These are phyloP conservation scores for Crax fasciolata DNA, from an alignment of 2,797 vertebrate species.

Conservation along the genomic window DNA sequence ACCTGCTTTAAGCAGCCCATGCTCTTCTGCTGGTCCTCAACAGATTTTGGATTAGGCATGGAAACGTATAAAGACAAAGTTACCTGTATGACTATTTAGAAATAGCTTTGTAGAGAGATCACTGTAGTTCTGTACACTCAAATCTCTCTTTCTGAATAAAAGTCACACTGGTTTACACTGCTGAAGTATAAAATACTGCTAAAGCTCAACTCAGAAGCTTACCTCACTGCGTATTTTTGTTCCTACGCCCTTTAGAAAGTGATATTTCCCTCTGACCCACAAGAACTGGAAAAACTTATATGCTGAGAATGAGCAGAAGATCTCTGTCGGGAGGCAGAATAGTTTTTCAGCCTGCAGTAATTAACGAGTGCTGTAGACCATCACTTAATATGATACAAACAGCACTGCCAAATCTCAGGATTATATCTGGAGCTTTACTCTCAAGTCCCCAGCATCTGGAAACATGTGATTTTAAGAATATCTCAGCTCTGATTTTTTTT, in stretches of 20 bases:
- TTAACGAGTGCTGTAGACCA: constrained; percentile 67
- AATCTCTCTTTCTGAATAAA: not conserved
- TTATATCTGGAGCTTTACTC: constrained; percentile 67
- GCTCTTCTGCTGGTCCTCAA: not conserved
- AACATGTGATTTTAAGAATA: constrained; percentile 52
- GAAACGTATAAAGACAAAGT: not conserved
- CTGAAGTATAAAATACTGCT: not conserved
- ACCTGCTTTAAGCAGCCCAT: not conserved
- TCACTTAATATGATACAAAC: constrained; percentile 61
- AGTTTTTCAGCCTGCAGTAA: constrained; percentile 42
- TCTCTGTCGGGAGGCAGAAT: not conserved
- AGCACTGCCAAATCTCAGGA: constrained; percentile 70
- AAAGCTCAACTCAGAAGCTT: not conserved
- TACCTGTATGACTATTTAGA: not conserved
- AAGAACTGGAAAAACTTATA: not conserved
- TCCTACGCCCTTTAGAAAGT: not conserved
- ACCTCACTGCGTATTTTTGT: not conserved
- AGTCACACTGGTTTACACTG: not conserved
- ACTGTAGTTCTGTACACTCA: not conserved
- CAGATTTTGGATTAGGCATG: not conserved
- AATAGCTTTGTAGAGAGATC: not conserved
- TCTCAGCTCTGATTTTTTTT: not conserved
- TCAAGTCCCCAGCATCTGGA: constrained; percentile 22
- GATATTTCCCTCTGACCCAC: constrained; percentile 28
- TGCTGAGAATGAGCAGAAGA: constrained; percentile 59